Base-by-base conservation (phyloP, 2,888 invertebrate genomes). In the Emmelina monodactyla region DNA sequence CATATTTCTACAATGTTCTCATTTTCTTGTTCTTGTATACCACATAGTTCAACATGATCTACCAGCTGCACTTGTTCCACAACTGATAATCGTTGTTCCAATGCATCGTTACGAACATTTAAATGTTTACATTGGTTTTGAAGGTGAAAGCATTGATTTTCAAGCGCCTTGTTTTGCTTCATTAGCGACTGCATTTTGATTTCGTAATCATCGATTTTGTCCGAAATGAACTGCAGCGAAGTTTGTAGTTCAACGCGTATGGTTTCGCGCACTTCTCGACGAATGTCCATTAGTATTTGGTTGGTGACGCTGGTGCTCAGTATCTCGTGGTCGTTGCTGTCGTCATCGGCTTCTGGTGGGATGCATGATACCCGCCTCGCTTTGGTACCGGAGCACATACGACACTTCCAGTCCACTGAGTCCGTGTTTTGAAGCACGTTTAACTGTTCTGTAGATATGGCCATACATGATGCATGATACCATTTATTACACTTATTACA, bases 331-430 rank as follows among this genome's bases (percentile, higher is more conserved):
- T 35, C 35, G 2, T 13, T 19, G 14, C 22, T 19, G n/a, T 29
- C 32, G n/a, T 34, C 28, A 10, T 33, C 33, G 14, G 22, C 30
- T n/a, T 37, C 37, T 3, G 33, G 31, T 13, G 33, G 14, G 10
- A 35, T 35, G 31, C 29, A 35, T 2, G 38, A 38, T 4, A 33
- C 7, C 5, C 38, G 35, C 22, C 35, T 38, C 2, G 32, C 10
- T 31, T 33, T 35, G 5, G 2, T n/a, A 3, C 35, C 35, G 10
- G 11, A 12, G 11, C 38, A 38, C 2, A 9, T 6, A 2, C 25
- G 31, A 19, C 40, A 40, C 30, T 37, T 40, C 40, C 37, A 40
- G 14, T 37, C 40, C 3, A 40, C 32, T 2, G 37, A 33, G 6
- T 40, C 40, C 10, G 40, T 40, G 4, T 28, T 2, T 10, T n/a